Conservation (phyloP, 1,140 invertebrate genomes). For the Cydia strobilella region DNA sequence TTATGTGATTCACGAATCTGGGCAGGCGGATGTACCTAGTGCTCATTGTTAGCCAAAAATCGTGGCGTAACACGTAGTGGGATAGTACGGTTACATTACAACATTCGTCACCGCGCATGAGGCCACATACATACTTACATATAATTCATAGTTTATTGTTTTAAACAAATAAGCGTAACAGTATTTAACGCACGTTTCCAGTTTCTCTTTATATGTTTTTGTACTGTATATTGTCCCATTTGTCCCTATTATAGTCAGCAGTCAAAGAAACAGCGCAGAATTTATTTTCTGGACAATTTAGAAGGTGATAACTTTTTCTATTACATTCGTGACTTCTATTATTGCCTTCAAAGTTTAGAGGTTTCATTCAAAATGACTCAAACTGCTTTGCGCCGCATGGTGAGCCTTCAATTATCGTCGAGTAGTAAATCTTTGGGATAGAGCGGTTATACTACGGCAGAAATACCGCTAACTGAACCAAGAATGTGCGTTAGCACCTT, state of each 20-base stretch:
- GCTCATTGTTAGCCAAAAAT: conserved; percentile 30
- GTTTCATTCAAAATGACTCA: no score
- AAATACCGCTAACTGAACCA: background rate
- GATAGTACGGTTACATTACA: conserved; percentile 22
- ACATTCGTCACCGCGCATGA: background rate
- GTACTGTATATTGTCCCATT: background rate
- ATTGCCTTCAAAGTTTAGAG: no score
- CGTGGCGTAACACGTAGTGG: conserved; percentile 22
- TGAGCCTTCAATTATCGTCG: no score
- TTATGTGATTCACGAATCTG: conserved; percentile 31
- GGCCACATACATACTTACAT: background rate
- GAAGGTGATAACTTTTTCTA: no score
- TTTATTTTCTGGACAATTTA: background rate
- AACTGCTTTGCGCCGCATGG: no score
- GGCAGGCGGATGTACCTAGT: conserved; percentile 21
- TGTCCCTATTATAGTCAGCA: no score
- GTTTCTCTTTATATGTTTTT: background rate
- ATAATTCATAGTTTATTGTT: background rate
- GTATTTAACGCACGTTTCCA: conserved; percentile 5
- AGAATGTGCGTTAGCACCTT: background rate
- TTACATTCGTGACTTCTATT: no score
- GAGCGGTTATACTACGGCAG: background rate
- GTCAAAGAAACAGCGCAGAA: background rate
- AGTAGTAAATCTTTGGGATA: no score
- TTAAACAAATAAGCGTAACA: conserved; percentile 8